Evolutionary conservation across 2,888 invertebrate genomes (phyloP).

Genomic region (Oxycera nigricornis): DNA sequence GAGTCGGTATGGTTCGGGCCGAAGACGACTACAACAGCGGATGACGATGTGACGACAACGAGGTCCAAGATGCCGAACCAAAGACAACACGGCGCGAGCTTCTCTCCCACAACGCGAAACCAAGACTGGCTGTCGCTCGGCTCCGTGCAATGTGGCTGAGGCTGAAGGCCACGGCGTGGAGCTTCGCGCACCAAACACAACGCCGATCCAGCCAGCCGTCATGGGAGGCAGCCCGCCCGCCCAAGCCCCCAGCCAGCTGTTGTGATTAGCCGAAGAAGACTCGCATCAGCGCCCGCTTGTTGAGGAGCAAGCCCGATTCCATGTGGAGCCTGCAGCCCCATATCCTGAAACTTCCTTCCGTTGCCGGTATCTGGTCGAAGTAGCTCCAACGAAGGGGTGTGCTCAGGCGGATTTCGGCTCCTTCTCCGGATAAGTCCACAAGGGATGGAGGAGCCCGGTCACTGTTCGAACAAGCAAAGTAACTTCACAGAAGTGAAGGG

Average conservation of each 20-base stretch:
- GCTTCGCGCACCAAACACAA: background rate
- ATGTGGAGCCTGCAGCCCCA: background rate
- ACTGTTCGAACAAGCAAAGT: too few relatives aligned
- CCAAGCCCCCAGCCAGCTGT: background rate
- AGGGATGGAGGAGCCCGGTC: too few relatives aligned
- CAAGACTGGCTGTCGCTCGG: slow-evolving; percentile 29
- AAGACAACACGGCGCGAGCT: background rate
- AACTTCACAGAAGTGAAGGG: too few relatives aligned
- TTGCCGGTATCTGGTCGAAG: background rate
- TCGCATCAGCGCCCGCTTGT: background rate
- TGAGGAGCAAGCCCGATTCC: background rate
- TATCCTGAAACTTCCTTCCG: slow-evolving; percentile 3
- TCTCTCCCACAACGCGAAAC: slow-evolving; percentile 27
- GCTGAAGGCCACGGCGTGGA: background rate
- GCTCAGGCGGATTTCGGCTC: too few relatives aligned
- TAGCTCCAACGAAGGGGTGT: background rate
- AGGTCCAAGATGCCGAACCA: background rate
- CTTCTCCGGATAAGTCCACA: too few relatives aligned
- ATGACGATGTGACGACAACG: background rate
- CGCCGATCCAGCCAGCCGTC: background rate
- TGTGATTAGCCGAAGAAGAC: slow-evolving; percentile 4
- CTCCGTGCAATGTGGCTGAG: background rate
- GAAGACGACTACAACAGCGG: background rate
- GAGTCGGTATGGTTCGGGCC: background rate
- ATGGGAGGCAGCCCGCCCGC: background rate